Conservation (phyloP, 1,140 invertebrate species). For the Lepidurus couesii region DNA sequence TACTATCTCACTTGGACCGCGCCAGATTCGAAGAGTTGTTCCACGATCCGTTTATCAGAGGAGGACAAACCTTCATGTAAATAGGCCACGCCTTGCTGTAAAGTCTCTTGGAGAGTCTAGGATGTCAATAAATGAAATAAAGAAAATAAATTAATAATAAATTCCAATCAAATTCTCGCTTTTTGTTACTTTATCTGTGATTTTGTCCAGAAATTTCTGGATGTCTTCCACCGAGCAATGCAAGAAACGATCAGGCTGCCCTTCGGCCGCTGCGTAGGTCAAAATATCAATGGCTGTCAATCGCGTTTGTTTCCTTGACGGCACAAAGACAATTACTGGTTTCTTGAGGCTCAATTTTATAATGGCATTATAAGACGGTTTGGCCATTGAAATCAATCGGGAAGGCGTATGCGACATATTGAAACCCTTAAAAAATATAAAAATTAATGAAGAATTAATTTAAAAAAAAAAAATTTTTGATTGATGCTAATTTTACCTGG, state of each 20-base stretch:
- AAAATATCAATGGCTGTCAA: slow-evolving; percentile 91
- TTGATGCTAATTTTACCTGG: slow-evolving; percentile 48
- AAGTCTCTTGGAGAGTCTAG: slow-evolving; percentile 71
- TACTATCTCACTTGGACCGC: slow-evolving; percentile 65
- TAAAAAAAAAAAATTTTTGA: too few relatives aligned
- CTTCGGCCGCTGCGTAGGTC: slow-evolving; percentile 85
- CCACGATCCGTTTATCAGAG: slow-evolving; percentile 79
- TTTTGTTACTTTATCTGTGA: slow-evolving; percentile 67
- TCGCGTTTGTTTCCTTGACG: slow-evolving; percentile 85
- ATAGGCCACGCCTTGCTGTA: slow-evolving; percentile 92
- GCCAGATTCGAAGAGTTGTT: slow-evolving; percentile 85
- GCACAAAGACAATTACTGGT: slow-evolving; percentile 94
- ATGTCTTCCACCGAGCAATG: slow-evolving; percentile 66
- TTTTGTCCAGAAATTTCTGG: slow-evolving; percentile 75
- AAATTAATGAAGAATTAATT: neutral
- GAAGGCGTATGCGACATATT: slow-evolving; percentile 97
- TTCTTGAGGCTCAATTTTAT: slow-evolving; percentile 76
- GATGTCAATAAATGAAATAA: slow-evolving; percentile 34
- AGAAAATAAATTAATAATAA: slow-evolving; percentile 26
- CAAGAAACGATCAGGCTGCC: slow-evolving; percentile 76
- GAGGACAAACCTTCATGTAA: slow-evolving; percentile 87
- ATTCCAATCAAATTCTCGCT: neutral
- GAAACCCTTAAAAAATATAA: slow-evolving; percentile 60
- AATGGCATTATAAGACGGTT: slow-evolving; percentile 95
- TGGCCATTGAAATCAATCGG: slow-evolving; percentile 91